Evolutionary conservation across 2,797 vertebrate species (phyloP).

Genomic region (Cirrhinus molitorella): DNA sequence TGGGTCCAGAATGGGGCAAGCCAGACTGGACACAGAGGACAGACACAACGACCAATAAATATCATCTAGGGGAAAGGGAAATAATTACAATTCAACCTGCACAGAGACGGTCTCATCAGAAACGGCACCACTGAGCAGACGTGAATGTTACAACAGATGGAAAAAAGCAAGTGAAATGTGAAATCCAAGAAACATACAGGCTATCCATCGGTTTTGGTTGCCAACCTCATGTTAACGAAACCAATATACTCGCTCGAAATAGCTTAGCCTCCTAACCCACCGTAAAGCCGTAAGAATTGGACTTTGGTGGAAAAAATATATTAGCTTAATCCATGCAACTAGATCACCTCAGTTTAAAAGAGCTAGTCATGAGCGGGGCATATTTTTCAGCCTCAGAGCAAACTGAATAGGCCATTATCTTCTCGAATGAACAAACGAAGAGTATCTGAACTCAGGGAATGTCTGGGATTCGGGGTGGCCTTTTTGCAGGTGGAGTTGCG

Average conservation of each 20-base stretch:
- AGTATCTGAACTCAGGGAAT: constrained; percentile 25
- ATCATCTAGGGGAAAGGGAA: not conserved
- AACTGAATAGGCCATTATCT: constrained; percentile 68
- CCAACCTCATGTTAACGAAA: constrained; percentile 9
- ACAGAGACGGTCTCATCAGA: constrained; percentile 2
- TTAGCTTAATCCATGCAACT: constrained; percentile 65
- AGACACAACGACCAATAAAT: not conserved
- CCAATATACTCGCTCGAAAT: constrained; percentile 50
- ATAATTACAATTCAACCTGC: constrained; percentile 27
- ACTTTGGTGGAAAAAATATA: constrained; percentile 59
- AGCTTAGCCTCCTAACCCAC: constrained; percentile 57
- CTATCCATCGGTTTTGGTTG: not conserved
- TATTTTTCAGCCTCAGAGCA: constrained; percentile 67
- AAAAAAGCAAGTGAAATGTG: not conserved
- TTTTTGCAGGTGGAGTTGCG: constrained; percentile 32
- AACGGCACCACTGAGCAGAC: not conserved
- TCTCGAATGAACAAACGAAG: constrained; percentile 52
- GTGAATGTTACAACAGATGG: not conserved
- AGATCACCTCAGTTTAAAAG: constrained; percentile 61
- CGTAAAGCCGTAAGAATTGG: constrained; percentile 61
- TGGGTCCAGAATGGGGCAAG: not conserved
- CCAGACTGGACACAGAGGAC: not conserved
- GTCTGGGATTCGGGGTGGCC: constrained; percentile 22
- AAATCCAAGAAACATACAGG: not conserved
- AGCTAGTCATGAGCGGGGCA: constrained; percentile 64